Base-by-base conservation (phyloP, 2,888 invertebrate genomes). In the Pseudococcus longispinus region DNA sequence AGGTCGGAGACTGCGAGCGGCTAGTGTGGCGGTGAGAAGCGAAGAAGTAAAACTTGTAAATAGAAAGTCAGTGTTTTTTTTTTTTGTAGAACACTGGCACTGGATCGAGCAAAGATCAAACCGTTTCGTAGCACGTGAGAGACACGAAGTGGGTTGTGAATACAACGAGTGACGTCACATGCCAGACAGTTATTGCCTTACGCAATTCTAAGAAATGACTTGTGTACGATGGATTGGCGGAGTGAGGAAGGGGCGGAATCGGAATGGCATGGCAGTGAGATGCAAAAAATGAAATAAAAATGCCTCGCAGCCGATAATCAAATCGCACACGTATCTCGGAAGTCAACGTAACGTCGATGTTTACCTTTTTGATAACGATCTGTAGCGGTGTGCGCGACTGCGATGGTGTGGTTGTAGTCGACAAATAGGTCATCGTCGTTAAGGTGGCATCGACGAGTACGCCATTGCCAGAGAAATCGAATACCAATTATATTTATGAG, bases 171-270 rank as follows among this genome's bases (percentile, higher is more conserved):
- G 77, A 80, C 77, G 77, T 80, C 77, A 80, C 77, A 80, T 80
- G 42, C 77, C 42, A 80, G 77, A 80, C 77, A 80, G 77, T 80
- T 80, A 80, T 80, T 29, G 77, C 77, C 77, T 80, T 80, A 80
- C 77, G 77, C 77, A 80, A 80, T 80, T 80, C 77, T 42, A 80
- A 80, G 77, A 80, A 80, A 80, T 80, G 77, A 80, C 77, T 80
- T 18, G 77, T 42, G 29, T 80, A 60, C 60, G 23, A n/a, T 20
- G 18, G 42, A 32, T 32, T 1, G n/a, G 32, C 29, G 8, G 26
- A 32, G 74, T 13, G 20, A n/a, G 20, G 15, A 6, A 37, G 44
- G 44, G 44, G 2, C 18, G 51, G 51, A n/a, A n/a, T n/a, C 8
- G 60, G 60, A 20, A 11, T 3, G 55, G 55, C 9, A 23, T 15